Evolutionary conservation across 2,797 vertebrate species (phyloP).

Genomic region (Siniperca scherzeri): DNA sequence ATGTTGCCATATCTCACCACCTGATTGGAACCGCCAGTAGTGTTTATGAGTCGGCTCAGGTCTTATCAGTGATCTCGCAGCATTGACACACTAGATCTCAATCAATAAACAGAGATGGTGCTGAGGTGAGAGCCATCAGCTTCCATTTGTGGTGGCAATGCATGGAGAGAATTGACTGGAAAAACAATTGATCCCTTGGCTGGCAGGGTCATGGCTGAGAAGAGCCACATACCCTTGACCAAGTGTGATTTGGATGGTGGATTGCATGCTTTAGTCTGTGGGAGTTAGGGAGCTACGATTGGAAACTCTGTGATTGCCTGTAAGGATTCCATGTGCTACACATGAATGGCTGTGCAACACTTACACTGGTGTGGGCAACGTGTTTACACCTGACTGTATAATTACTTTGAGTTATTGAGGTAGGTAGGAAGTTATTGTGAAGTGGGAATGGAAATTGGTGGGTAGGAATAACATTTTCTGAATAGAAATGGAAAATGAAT

Average conservation of each 20-base stretch:
- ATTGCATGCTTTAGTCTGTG: neutral
- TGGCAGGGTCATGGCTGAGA: constrained; percentile 8
- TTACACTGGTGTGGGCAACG: neutral
- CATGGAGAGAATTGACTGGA: neutral
- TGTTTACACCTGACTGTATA: constrained; percentile 2
- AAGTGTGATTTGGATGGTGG: neutral
- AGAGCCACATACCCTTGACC: constrained; percentile 5
- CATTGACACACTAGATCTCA: constrained; percentile 24
- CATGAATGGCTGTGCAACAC: neutral
- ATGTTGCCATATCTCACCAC: neutral
- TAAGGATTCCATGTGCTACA: constrained; percentile 1
- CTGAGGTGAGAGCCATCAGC: neutral
- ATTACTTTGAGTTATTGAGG: neutral
- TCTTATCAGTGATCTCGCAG: constrained; percentile 37
- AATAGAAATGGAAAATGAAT: neutral
- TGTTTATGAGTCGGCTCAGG: constrained; percentile 29
- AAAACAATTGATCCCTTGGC: constrained; percentile 22
- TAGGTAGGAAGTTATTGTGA: constrained; percentile 10
- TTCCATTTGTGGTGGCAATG: neutral
- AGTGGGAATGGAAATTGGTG: neutral
- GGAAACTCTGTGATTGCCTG: constrained; percentile 2
- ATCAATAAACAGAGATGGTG: constrained; percentile 31
- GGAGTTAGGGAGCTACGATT: neutral
- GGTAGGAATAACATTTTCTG: neutral
- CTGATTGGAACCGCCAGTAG: constrained; percentile 10